phyloP scores from a whole-genome alignment of 2,888 invertebrate species.

The Fabriciana adippe region DNA sequence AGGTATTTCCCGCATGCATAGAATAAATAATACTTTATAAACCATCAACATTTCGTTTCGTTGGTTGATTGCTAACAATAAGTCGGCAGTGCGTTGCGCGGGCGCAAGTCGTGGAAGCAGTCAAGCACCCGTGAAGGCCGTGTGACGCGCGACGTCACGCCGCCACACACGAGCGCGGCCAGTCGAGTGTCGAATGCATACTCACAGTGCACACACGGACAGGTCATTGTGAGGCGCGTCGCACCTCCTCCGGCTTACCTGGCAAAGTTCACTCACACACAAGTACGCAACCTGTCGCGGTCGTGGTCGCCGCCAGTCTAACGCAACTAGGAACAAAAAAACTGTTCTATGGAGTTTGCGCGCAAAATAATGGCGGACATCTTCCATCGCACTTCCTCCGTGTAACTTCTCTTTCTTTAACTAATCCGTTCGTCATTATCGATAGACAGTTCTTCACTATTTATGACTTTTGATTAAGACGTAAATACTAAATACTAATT shows the following conservation, averaged over 20 bases:
- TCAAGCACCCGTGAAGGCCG: slow-evolving; percentile 74
- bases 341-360: no score
- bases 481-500: no score
- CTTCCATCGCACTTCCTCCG: no score
- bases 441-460: no score
- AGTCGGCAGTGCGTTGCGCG: slow-evolving; percentile 35
- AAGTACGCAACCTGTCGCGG: slow-evolving; percentile 56
- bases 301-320: slow-evolving; percentile 49
- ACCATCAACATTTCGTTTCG: slow-evolving; percentile 18
- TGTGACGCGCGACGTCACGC: slow-evolving; percentile 60
- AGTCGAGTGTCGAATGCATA: no score
- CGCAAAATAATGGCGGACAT: no score
- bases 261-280: slow-evolving; percentile 68
- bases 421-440: no score
- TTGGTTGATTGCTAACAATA: slow-evolving; percentile 3
- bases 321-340: no score
- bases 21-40: slow-evolving; percentile 9
- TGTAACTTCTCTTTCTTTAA: no score
- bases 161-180: slow-evolving; percentile 47
- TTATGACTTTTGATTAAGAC: no score
- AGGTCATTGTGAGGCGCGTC: slow-evolving; percentile 38
- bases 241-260: slow-evolving; percentile 51
- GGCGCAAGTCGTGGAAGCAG: slow-evolving; percentile 56
- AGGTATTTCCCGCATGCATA: slow-evolving; percentile 15
- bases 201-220: slow-evolving; percentile 44